phyloP scores from a whole-genome alignment of 2,888 invertebrate species.

The Orchestes rusci region DNA sequence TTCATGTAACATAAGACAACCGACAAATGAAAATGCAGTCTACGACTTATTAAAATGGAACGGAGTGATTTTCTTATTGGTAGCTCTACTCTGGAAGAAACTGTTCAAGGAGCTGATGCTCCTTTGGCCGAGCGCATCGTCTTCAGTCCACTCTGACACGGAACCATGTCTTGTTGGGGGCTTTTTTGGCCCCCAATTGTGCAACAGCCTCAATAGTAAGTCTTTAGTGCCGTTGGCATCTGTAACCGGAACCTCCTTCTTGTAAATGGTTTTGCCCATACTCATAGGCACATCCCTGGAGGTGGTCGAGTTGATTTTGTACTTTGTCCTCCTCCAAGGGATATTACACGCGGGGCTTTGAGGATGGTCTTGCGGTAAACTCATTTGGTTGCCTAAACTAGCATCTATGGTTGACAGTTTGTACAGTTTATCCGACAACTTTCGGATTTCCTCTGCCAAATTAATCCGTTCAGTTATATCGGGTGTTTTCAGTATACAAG shows the following conservation, averaged over 20 bases:
- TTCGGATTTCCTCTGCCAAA: constrained; percentile 76
- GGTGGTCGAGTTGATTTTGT: constrained; percentile 55
- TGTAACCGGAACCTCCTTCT: constrained; percentile 38
- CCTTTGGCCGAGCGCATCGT: constrained; percentile 65
- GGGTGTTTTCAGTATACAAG: constrained; percentile 54
- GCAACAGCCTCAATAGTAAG: constrained; percentile 63
- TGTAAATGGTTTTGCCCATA: constrained; percentile 28
- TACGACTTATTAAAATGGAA: constrained; percentile 35
- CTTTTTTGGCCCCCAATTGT: constrained; percentile 67
- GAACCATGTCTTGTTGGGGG: constrained; percentile 60
- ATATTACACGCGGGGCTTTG: constrained; percentile 31
- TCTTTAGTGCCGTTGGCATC: constrained; percentile 66
- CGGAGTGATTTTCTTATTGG: constrained; percentile 39
- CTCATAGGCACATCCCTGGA: constrained; percentile 62
- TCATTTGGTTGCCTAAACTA: constrained; percentile 9
- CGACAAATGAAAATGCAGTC: no score
- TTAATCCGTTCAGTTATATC: constrained; percentile 60
- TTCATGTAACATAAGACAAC: no score
- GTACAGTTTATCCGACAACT: constrained; percentile 70
- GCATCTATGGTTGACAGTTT: constrained; percentile 55
- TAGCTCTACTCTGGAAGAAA: constrained; percentile 58
- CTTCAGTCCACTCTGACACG: constrained; percentile 69
- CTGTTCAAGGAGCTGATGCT: constrained; percentile 76
- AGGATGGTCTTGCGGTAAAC: constrained; percentile 29
- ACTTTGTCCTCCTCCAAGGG: constrained; percentile 51